Base-by-base conservation (phyloP, 1,140 invertebrate species). In the Pachyrhynchus sulphureomaculatus region DNA sequence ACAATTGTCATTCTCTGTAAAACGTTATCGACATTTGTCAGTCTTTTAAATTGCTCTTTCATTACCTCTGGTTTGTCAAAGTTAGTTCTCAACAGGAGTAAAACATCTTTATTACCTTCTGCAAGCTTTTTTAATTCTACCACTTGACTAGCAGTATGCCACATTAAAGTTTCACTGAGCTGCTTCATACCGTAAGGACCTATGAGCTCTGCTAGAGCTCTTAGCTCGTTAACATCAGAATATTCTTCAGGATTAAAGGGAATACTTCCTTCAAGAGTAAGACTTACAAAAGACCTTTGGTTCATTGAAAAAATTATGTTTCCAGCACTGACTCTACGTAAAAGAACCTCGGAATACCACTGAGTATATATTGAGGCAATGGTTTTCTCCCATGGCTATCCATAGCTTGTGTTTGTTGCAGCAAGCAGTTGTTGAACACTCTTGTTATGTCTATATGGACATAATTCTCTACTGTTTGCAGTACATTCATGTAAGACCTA, bases 381-480 rank as follows among this genome's bases (percentile, higher is more conserved):
- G 0, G 96, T 99, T 79, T 98, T 98, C 70, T 99, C 10, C 96
- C 96, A 74, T 96, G 93, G 64, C 90, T 93, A 75, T 99, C 98
- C 58, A 90, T 79, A 32, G 90, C 86, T 77, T 99, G 97, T 1
- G 97, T 99, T 80, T 99, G 97, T 78, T 99, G 96, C 2, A 98
- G 81, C 0, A 99, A 78, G n/a, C 96, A 95, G 76, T 96, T 98
- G 76, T 99, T 99, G 72, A 99, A 99, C 1, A 99, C 93, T 63
- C 96, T 81, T 0, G 96, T 98, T 32, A 99, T 96, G 76, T 99
- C 97, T 74, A 99, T 93, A 73, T 98, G 93, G 21, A 99, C 95
- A 81, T 98, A 98, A 80, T 98, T 98, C 78, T 99, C 98, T n/a
- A 99, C 92, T 18, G 93, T 96, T 78, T 99, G 96, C 15, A 99